phyloP scores from a whole-genome alignment of 2,113 vertebrate species.

The Melanerpes formicivorus region DNA sequence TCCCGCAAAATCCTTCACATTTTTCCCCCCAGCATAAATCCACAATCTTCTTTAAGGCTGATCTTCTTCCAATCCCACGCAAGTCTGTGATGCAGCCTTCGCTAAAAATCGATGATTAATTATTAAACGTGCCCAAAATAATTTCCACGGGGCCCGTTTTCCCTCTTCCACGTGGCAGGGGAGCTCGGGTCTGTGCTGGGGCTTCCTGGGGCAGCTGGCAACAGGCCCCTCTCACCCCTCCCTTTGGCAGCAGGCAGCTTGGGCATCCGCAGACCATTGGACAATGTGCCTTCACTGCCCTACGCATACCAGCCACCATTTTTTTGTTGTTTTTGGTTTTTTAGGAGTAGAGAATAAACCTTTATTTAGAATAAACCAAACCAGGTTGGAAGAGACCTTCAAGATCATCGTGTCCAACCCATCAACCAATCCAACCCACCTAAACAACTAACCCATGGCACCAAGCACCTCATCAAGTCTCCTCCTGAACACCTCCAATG shows the following conservation, averaged over 20 bases:
- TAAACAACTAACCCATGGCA: no score
- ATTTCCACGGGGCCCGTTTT: background rate
- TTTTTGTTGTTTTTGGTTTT: no score
- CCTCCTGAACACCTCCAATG: no score
- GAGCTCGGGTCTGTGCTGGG: background rate
- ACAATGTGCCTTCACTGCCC: background rate
- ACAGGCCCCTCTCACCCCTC: background rate
- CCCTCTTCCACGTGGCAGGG: background rate
- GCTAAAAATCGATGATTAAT: slow-evolving; percentile 54
- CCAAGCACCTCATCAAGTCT: no score
- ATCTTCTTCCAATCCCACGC: slow-evolving; percentile 59
- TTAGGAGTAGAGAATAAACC: no score
- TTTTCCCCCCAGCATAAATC: slow-evolving; percentile 46
- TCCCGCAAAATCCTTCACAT: slow-evolving; percentile 63
- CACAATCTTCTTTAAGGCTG: slow-evolving; percentile 67
- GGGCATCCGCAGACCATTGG: background rate
- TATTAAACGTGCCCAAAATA: slow-evolving; percentile 48
- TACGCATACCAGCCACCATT: rapidly evolving
- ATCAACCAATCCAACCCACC: no score
- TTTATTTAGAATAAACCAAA: no score
- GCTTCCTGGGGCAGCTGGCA: background rate
- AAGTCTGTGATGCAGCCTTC: slow-evolving; percentile 28
- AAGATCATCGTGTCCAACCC: no score
- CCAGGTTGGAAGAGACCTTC: no score
- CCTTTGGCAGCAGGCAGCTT: background rate